Evolutionary conservation across 1,140 invertebrate genomes (phyloP).

Genomic region (Megathymus violae): DNA sequence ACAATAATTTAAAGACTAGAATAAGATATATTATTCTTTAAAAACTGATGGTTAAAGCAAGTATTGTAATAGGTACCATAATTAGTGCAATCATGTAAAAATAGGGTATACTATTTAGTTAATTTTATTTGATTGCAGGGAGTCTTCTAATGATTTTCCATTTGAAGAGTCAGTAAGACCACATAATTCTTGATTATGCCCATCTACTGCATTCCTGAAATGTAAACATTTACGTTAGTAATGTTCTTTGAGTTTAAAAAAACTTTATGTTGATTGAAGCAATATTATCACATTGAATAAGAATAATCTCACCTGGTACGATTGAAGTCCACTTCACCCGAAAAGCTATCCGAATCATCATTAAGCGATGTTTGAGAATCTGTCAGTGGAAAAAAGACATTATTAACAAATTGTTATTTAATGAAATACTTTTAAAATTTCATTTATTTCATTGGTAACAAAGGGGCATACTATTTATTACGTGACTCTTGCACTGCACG

Average conservation of each 20-base stretch:
- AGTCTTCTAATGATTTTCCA: slow-evolving; percentile 16
- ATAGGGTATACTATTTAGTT: no score
- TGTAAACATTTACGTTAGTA: no score
- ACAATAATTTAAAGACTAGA: no score
- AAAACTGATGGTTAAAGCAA: neutral
- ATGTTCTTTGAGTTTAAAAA: neutral
- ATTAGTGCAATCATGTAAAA: neutral
- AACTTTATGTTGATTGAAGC: neutral
- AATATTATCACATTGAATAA: no score
- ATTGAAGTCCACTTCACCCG: slow-evolving; percentile 65
- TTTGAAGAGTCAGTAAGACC: slow-evolving; percentile 9
- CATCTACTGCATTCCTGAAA: slow-evolving; percentile 15
- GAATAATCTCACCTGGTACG: slow-evolving; percentile 58
- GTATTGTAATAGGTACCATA: neutral
- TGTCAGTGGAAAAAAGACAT: slow-evolving; percentile 47
- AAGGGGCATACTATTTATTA: no score
- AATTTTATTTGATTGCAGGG: slow-evolving; percentile 5
- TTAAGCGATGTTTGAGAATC: slow-evolving; percentile 80
- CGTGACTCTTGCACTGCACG: no score
- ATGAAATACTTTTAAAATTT: neutral
- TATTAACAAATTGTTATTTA: slow-evolving; percentile 5
- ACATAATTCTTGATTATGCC: neutral
- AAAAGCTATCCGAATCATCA: slow-evolving; percentile 79
- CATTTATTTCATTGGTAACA: no score
- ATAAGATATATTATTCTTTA: neutral